These are phyloP conservation scores for Cryptocephalus primarius DNA, from an alignment of 2,888 invertebrate genomes.

Conservation along the genomic window DNA sequence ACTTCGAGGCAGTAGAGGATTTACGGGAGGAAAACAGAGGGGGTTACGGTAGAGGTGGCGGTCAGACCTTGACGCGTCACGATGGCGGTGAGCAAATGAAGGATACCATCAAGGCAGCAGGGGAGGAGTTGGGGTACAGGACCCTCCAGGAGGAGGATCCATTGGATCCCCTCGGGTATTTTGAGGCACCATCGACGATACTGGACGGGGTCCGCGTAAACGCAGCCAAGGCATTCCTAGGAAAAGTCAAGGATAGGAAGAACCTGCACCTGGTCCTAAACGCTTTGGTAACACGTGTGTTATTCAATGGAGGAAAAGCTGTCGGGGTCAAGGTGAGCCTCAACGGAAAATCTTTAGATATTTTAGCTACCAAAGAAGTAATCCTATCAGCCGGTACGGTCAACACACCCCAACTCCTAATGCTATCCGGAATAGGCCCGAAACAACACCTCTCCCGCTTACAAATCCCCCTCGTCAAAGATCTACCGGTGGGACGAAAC, in stretches of 20 bases:
- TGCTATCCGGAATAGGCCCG: slow-evolving; percentile 57
- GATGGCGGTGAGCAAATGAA: slow-evolving; percentile 29
- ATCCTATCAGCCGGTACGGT: slow-evolving; percentile 54
- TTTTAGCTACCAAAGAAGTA: slow-evolving; percentile 46
- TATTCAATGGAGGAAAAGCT: slow-evolving; percentile 40
- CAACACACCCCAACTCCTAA: slow-evolving; percentile 54
- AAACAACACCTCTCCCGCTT: slow-evolving; percentile 38
- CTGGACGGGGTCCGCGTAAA: slow-evolving; percentile 35
- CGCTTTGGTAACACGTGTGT: slow-evolving; percentile 43
- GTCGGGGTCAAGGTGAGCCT: slow-evolving; percentile 31
- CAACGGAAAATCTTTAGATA: slow-evolving; percentile 21
- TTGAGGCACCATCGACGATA: slow-evolving; percentile 23
- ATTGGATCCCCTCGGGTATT: slow-evolving; percentile 23
- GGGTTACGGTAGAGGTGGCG: slow-evolving; percentile 38
- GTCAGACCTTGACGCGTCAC: slow-evolving; percentile 36
- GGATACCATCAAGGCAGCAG: slow-evolving; percentile 27
- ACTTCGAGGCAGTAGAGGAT: slow-evolving; percentile 35
- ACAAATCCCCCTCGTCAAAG: slow-evolving; percentile 35
- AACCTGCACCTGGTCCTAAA: slow-evolving; percentile 51
- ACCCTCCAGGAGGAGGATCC: slow-evolving; percentile 19
- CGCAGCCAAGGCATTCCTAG: slow-evolving; percentile 62
- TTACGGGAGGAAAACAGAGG: slow-evolving; percentile 17
- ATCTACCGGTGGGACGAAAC: slow-evolving; percentile 45
- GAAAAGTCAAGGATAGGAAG: slow-evolving; percentile 38
- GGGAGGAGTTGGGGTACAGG: slow-evolving; percentile 36